Evolutionary conservation across 2,797 vertebrate species (phyloP).

Genomic region (Danio choprae): DNA sequence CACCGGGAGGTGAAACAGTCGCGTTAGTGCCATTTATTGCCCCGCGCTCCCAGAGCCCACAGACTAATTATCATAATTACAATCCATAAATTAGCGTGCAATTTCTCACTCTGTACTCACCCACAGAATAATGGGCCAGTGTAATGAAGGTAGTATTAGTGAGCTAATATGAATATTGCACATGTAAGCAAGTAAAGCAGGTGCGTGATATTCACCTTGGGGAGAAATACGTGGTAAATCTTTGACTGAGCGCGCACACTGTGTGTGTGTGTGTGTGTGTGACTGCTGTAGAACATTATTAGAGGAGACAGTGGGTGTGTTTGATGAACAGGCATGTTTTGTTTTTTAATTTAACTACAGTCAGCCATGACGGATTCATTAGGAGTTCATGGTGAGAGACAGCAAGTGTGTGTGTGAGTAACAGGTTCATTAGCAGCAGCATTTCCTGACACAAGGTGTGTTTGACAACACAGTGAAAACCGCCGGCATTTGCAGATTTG

Average conservation of each 20-base stretch:
- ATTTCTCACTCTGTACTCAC: slow-evolving; percentile 31
- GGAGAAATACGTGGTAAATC: slow-evolving; percentile 27
- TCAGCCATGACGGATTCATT: slow-evolving; percentile 75
- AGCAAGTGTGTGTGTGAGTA: slow-evolving; percentile 29
- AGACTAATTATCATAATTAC: slow-evolving; percentile 58
- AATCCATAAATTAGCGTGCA: slow-evolving; percentile 58
- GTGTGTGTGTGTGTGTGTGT: slow-evolving; percentile 19
- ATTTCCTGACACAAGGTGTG: slow-evolving; percentile 40
- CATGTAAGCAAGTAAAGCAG: slow-evolving; percentile 15
- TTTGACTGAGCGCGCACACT: background rate
- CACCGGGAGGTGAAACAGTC: slow-evolving; percentile 46
- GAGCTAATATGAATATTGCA: slow-evolving; percentile 5
- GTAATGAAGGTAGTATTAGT: slow-evolving; percentile 47
- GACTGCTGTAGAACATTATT: slow-evolving; percentile 56
- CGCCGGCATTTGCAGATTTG: slow-evolving; percentile 18
- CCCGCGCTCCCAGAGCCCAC: slow-evolving; percentile 36
- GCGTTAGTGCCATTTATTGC: slow-evolving; percentile 46
- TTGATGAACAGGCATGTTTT: slow-evolving; percentile 46
- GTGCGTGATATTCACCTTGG: slow-evolving; percentile 58
- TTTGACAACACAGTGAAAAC: slow-evolving; percentile 56
- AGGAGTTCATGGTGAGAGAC: slow-evolving; percentile 66
- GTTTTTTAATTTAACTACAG: slow-evolving; percentile 70
- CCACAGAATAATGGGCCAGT: slow-evolving; percentile 38
- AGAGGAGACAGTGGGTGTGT: slow-evolving; percentile 18
- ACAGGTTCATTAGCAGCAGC: slow-evolving; percentile 51